Base-by-base conservation (phyloP, 2,888 invertebrate species). In the Harpalus rufipes region DNA sequence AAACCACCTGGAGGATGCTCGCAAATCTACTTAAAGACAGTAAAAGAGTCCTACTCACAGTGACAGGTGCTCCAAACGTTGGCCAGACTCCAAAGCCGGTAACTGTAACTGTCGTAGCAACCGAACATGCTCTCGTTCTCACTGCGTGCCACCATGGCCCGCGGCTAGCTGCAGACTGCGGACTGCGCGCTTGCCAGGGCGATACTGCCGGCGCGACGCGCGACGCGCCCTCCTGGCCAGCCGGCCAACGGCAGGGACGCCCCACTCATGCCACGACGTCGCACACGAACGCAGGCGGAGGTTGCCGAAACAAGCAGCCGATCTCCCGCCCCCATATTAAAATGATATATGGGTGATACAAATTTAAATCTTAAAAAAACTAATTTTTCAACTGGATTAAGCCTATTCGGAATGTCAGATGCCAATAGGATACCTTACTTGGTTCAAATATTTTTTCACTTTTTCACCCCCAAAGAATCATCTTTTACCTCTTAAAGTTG, bases 81-180 rank as follows among this genome's bases (percentile, higher is more conserved):
- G 92, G 95, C 95, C 92, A 95, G 92, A 93, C 94, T 94, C 95
- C 95, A 95, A 91, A 95, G 93, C 91, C 94, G 93, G 92, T 94
- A 95, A 91, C 94, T 94, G 92, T 95, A 95, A 93, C 94, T 94
- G 92, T 94, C 94, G 93, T 94, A 94, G 92, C 94, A 94, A 91
- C 94, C 94, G 93, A 94, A 94, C 94, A 94, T 95, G 93, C 93
- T 94, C 92, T 93, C 94, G 93, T 93, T 94, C 92, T 93, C 94
- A 93, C 94, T 93, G 92, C 94, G 94, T 94, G 95, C 95, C 94
- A 95, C 95, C 95, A 95, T 95, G 94, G 94, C 95, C 94, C 93
- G 95, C 94, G 94, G 94, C 90, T 92, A 89, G 92, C 92, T 92
- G 90, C 91, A 89, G 88, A 81, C 85, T 86, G 81, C 85, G 89